Evolutionary conservation across 2,797 vertebrate genomes (phyloP), one percentile per base, ranked within the genome.

Genomic region (Anguilla obscura): DNA sequence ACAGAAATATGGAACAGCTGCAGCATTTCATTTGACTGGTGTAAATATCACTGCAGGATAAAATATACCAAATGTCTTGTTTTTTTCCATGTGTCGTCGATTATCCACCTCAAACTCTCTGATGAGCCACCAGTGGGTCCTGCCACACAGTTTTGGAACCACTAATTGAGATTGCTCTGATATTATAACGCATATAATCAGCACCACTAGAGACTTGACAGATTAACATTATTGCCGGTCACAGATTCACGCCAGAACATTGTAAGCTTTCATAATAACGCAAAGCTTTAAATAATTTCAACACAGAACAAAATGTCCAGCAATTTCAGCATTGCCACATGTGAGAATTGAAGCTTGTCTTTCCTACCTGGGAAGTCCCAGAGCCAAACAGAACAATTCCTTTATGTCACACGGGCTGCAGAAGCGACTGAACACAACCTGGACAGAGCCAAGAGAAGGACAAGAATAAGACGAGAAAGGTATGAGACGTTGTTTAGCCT

Each of bases 361-460:
- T 91, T 91, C 91, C 71, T 76, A 99, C 98, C 98, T 96, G 18
- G 98, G 97, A 54, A 99, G 95, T 89, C 98, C 97, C 0, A 97
- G 98, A 54, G 97, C 97, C 3, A 97, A 97, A 94, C 97, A 98
- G 90, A 99, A 95, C 50, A 99, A 96, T 90, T 98, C 98, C 95
- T 98, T 98, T 91, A 99, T 98, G 91, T 99, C 98, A 91, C 95
- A 97, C 33, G 98, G 97, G 92, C 96, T 98, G 94, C 98, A 98
- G 93, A 96, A 95, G 24, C 86, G 79, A 88, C 94, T 96, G 92
- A 97, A 96, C 85, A 96, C 93, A 92, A 96, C 96, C 96, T 96
- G 92, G 27, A 36, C 52, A 27, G 76, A 36, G 76, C 21, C 58
- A 24, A 60, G 74, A 54, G n/a, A 69, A 24, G n/a, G 14, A 58